These are phyloP conservation scores for Corapipo altera DNA, from an alignment of 2,113 vertebrate genomes.

Conservation along the genomic window DNA sequence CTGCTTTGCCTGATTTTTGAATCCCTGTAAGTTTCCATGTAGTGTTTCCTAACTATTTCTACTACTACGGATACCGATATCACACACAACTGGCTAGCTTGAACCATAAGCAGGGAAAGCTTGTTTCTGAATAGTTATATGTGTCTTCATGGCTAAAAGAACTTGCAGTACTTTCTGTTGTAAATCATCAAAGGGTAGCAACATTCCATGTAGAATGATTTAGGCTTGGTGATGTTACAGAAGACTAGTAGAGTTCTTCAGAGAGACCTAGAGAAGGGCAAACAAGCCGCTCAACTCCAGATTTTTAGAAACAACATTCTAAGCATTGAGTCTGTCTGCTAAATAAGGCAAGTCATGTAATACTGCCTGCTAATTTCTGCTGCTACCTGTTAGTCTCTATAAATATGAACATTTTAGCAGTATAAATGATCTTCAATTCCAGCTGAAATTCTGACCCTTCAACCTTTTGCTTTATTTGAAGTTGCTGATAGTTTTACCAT, in stretches of 20 bases:
- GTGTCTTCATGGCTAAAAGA: background rate
- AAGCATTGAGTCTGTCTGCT: background rate
- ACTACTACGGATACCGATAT: accelerated
- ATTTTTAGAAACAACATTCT: background rate
- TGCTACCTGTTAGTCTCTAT: background rate
- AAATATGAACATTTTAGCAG: background rate
- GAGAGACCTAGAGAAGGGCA: background rate
- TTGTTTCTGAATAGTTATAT: background rate
- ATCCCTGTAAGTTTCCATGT: background rate
- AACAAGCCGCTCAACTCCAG: background rate
- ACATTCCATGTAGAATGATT: background rate
- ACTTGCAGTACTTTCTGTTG: background rate
- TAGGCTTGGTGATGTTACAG: background rate
- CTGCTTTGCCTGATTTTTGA: background rate
- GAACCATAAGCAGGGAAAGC: background rate
- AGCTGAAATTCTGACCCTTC: conserved; percentile 17
- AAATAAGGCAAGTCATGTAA: background rate
- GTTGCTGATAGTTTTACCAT: background rate
- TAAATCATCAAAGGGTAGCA: background rate
- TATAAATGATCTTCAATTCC: background rate
- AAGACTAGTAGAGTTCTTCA: background rate
- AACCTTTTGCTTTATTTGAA: conserved; percentile 36
- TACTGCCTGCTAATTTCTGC: background rate
- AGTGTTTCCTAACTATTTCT: background rate
- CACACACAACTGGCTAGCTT: background rate